These are phyloP conservation scores for Epinotia ramella DNA, from an alignment of 2,888 invertebrate species.

Conservation along the genomic window DNA sequence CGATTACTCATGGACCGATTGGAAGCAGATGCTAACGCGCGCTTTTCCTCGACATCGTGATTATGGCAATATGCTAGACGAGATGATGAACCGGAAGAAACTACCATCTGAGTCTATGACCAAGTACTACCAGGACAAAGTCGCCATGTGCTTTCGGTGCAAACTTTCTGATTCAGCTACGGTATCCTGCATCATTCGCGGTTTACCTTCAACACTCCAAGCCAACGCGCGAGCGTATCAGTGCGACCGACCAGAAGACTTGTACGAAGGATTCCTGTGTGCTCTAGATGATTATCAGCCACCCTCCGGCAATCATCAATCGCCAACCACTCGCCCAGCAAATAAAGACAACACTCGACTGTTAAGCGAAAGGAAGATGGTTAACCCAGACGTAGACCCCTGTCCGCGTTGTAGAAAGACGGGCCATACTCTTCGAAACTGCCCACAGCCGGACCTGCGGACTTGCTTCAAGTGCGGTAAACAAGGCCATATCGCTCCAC, in stretches of 20 bases:
- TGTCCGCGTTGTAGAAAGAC: no score
- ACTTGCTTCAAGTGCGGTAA: no score
- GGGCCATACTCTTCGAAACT: no score
- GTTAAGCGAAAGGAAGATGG: not conserved
- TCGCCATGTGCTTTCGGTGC: slow-evolving; percentile 15
- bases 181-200: slow-evolving; percentile 4
- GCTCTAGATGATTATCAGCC: slow-evolving; percentile 9
- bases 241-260: slow-evolving; percentile 8
- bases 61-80: no score
- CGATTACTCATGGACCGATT: no score
- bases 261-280: slow-evolving; percentile 13
- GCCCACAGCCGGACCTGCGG: no score
- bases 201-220: not conserved
- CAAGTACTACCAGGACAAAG: slow-evolving; percentile 15
- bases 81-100: no score
- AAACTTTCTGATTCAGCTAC: slow-evolving; percentile 12
- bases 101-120: no score
- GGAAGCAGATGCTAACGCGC: no score
- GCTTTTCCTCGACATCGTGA: no score
- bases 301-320: not conserved
- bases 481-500: no score
- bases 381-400: no score
- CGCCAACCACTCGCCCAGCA: not conserved
- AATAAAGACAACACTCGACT: not conserved
- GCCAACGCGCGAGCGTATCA: slow-evolving; percentile 16